Evolutionary conservation across 2,888 invertebrate genomes (phyloP), one percentile per base, ranked within the genome.

Genomic region (Napeogenes inachia): DNA sequence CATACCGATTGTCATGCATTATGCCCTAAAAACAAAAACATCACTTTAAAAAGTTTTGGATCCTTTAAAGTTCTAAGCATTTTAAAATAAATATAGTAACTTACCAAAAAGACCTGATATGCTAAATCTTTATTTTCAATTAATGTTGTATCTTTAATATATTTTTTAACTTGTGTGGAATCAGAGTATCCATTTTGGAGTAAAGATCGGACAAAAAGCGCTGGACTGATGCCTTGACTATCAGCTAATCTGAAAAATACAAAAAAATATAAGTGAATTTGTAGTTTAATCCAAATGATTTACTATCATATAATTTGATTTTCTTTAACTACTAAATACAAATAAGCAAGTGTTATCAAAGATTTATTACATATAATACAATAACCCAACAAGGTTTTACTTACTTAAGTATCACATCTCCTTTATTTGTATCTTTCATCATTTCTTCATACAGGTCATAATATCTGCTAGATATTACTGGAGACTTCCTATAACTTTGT

Each of bases 1-100:
- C 97, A 85, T 97, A 97, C 68, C 95, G 93, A 76, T 95, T 95
- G 80, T 98, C 98, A 82, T 94, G 93, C 68, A 95, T 89, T 6
- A 94, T 92, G 75, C 95, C 96, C 94, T 96, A 84, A 69, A 93
- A 92, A 73, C 69, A 76, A 71, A 71, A 68, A 54, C 13, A 50
- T 53, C 2, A 30, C 2, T 30, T 30, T 30, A 10, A 42, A 42
- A 42, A 42, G 42, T 42, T 10, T 42, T 42, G 2, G 10, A 42
- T 35, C 35, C 6, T 35, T 4, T 35, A 42, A 10, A 10, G 42
- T 42, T 10, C 8, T 10, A 30, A 2, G 8, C 12, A n/a, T 56
- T 21, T 42, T 42, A 38, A 55, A 35, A 8, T 54, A 45, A 45
- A 13, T 6, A 35, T 54, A 45, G 57, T 46, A 46, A 74, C 85